phyloP scores from a whole-genome alignment of 2,888 invertebrate species.

The Andrena fulva region DNA sequence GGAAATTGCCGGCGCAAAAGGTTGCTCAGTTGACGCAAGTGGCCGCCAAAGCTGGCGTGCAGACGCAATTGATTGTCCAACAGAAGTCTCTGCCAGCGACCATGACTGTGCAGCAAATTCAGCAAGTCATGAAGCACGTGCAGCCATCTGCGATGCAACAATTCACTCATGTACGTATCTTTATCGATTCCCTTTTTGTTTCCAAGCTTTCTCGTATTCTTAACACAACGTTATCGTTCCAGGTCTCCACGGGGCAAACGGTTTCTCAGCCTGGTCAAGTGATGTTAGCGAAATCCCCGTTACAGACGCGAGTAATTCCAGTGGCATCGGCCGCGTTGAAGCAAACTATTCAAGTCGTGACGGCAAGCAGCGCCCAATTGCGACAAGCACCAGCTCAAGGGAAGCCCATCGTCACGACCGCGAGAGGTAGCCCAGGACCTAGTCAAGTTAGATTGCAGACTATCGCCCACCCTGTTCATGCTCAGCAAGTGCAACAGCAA shows the following conservation, averaged over 20 bases:
- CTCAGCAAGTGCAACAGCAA: conserved; percentile 79
- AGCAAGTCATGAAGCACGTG: conserved; percentile 90
- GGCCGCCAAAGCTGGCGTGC: conserved; percentile 85
- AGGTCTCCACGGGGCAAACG: conserved; percentile 84
- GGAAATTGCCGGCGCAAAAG: conserved; percentile 87
- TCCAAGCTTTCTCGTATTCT: neutral
- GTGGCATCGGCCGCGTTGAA: conserved; percentile 86
- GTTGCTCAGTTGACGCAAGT: conserved; percentile 88
- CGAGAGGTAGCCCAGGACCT: conserved; percentile 85
- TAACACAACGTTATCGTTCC: neutral
- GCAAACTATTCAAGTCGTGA: conserved; percentile 87
- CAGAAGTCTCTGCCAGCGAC: conserved; percentile 88
- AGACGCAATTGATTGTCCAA: conserved; percentile 90
- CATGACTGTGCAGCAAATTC: conserved; percentile 91
- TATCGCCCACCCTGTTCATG: conserved; percentile 87
- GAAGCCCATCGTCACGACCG: conserved; percentile 83
- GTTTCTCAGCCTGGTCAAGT: conserved; percentile 86
- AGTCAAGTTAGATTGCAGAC: conserved; percentile 88
- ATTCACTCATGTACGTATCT: conserved; percentile 81
- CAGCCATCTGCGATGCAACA: conserved; percentile 84
- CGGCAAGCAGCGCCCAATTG: conserved; percentile 84
- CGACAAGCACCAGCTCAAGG: conserved; percentile 81
- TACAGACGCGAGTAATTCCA: conserved; percentile 89
- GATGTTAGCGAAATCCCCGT: conserved; percentile 87
- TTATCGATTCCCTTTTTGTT: neutral